Base-by-base conservation (phyloP, 1,140 invertebrate genomes). In the Aphelinus atriplicis region DNA sequence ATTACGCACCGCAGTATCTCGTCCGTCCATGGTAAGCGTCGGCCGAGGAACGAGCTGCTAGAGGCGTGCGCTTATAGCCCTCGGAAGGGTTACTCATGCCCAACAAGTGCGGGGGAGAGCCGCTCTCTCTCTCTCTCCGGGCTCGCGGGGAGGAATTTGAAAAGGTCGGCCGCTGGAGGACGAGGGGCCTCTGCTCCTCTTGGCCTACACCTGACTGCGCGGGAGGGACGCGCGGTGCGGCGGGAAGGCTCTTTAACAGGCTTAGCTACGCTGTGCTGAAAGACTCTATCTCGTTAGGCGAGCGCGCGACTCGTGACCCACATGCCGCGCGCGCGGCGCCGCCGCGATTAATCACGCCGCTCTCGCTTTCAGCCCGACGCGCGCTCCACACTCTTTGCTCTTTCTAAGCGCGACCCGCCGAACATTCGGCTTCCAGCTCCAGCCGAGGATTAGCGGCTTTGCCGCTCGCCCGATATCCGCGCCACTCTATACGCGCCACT, bases 261-360 rank as follows among this genome's bases (percentile, higher is more conserved):
- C 84, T 86, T 86, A 87, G 83, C 83, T 84, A 67, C 70, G 74
- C 75, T 71, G 78, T 82, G 82, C 79, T 78, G 84, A 84, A 87
- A 86, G 75, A 83, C 80, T 85, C 80, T 86, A 87, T 86, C 86
- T 81, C 81, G 83, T 88, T 88, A 87, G 82, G 71, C 69, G 63
- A 71, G 66, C 46, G 56, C 62, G 10, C 53, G 53, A 71, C 58
- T 87, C 83, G 82, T 87, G 87, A 87, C 87, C 87, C 84, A 88
- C 84, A 88, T 88, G 86, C 83, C 26, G 79, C 84, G 78, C 80
- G 80, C 79, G 26, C 26, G 26, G 26, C 26, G 26, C 26, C 26
- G 26, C 26, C 26, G 26, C 81, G 81, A 86, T 87, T 83, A 85
- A 86, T 83, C 78, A 78, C 78, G 76, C 78, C 26, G 26, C 26